phyloP scores from a whole-genome alignment of 2,797 vertebrate species.

The Enteromius unitaeniatus region DNA sequence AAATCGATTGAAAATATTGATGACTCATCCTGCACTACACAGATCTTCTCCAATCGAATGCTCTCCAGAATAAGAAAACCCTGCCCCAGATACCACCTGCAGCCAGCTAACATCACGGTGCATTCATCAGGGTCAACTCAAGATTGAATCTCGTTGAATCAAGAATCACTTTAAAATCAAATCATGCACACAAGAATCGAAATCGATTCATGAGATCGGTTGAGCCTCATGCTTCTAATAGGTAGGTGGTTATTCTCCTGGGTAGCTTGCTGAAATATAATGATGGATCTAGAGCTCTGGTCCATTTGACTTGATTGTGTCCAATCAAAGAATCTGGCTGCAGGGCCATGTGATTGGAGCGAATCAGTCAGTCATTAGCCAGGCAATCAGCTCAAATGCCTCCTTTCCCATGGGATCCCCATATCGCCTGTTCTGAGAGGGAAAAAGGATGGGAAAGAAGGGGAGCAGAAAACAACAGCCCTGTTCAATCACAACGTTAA shows the following conservation, averaged over 20 bases:
- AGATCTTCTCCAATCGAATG: not conserved
- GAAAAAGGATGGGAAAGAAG: constrained; percentile 32
- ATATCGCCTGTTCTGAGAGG: constrained; percentile 28
- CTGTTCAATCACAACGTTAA: constrained; percentile 44
- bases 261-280: constrained; percentile 51
- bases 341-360: constrained; percentile 63
- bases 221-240: constrained; percentile 28
- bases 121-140: constrained; percentile 9
- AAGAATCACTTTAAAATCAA: constrained; percentile 29
- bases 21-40: not conserved
- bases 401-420: constrained; percentile 56
- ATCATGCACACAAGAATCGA: not conserved
- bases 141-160: constrained; percentile 1
- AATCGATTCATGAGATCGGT: constrained; percentile 18
- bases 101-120: not conserved
- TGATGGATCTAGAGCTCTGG: constrained; percentile 49
- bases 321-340: constrained; percentile 60
- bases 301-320: constrained; percentile 63
- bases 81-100: not conserved
- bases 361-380: constrained; percentile 63
- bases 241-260: constrained; percentile 31
- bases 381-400: constrained; percentile 60
- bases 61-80: not conserved
- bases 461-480: constrained; percentile 37
- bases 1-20: not conserved